Percentiles rank a stretch among this genome's conserved stretches.
These are phyloP conservation scores for Canis aureus DNA, from an alignment of 2,113 vertebrate species.

Conservation along the genomic window DNA sequence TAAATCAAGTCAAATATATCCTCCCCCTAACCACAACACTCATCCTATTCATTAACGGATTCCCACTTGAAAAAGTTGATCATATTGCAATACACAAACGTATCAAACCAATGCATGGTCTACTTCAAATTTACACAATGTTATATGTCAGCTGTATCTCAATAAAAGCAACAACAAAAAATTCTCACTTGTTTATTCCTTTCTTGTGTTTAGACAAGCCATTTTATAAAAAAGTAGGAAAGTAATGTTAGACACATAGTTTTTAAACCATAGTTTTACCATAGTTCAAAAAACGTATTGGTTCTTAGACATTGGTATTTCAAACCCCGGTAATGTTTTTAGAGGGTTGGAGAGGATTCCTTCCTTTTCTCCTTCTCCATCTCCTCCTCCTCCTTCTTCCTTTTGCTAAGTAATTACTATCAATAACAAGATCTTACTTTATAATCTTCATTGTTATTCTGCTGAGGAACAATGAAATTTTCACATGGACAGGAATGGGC, in stretches of 20 bases:
- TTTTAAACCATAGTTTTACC: not conserved
- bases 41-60: not conserved
- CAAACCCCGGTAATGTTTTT: not conserved
- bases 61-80: not conserved
- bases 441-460: not conserved
- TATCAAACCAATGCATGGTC: not conserved
- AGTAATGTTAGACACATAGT: not conserved
- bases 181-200: not conserved
- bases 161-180: not conserved
- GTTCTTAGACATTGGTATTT: not conserved
- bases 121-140: not conserved
- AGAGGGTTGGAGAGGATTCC: not conserved
- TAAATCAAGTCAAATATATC: not conserved
- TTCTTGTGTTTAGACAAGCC: slow-evolving; percentile 7
- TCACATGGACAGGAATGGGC: not conserved
- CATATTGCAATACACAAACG: not conserved
- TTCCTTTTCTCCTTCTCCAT: not conserved
- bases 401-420: not conserved
- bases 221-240: not conserved
- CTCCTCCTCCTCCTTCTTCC: not conserved
- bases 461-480: not conserved
- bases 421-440: not conserved
- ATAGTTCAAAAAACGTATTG: not conserved
- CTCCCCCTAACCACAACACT: not conserved
- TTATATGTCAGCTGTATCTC: not conserved